Conservation (phyloP, 2,797 vertebrate genomes). For the Rhinogobio ventralis region DNA sequence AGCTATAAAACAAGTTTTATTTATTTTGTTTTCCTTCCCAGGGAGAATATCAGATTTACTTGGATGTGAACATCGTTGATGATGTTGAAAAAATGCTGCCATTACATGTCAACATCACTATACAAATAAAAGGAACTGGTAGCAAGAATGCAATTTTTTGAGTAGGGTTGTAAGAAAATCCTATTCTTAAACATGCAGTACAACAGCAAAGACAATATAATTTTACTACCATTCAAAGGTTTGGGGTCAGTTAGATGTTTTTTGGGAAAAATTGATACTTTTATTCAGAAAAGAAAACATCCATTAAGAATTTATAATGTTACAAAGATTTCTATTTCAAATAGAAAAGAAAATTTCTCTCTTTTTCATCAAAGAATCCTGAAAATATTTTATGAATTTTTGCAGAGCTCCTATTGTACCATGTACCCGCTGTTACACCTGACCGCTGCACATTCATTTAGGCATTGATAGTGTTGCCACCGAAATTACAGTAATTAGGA, state of each 20-base stretch:
- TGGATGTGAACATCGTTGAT: neutral
- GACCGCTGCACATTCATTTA: too few relatives aligned
- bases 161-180: neutral
- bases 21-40: neutral
- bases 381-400: too few relatives aligned
- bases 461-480: too few relatives aligned
- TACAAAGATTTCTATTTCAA: too few relatives aligned
- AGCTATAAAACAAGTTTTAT: neutral
- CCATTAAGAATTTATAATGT: neutral
- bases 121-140: neutral
- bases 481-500: too few relatives aligned
- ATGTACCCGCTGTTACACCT: too few relatives aligned
- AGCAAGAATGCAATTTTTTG: neutral
- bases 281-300: too few relatives aligned
- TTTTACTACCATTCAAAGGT: neutral
- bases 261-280: neutral
- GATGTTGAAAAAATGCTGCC: neutral
- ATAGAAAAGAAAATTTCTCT: neutral
- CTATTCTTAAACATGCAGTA: neutral
- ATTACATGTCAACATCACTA: neutral
- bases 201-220: neutral
- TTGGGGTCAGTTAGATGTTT: neutral
- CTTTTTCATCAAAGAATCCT: too few relatives aligned
- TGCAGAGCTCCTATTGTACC: too few relatives aligned
- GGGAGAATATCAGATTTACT: neutral